A percentile compares a stretch with the other conserved stretches of the same genome.
Evolutionary conservation across 2,888 invertebrate species (phyloP).

Genomic region (Carpatolechia fugitivella): DNA sequence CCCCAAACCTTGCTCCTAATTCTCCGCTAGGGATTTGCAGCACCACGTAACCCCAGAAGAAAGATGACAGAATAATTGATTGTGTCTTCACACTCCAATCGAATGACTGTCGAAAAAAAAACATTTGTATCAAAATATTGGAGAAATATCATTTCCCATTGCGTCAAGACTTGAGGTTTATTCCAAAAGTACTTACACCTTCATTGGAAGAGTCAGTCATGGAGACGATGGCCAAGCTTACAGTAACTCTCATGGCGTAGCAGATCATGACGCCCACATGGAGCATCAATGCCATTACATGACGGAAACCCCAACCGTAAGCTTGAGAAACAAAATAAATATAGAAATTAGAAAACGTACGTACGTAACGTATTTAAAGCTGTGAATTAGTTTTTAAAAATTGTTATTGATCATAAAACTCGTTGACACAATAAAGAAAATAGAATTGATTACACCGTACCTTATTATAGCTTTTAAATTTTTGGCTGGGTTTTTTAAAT

Average conservation of each 20-base stretch:
- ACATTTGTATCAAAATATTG: background rate
- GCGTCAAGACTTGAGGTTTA: no score
- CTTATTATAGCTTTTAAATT: no score
- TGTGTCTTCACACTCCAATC: conserved; percentile 70
- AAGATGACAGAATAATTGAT: conserved; percentile 66
- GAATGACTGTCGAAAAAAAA: conserved; percentile 31
- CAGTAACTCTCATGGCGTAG: conserved; percentile 80
- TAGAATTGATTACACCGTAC: no score
- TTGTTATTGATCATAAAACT: no score
- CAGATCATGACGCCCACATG: conserved; percentile 77
- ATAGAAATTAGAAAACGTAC: no score
- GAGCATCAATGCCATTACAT: conserved; percentile 77
- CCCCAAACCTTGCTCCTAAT: conserved; percentile 83
- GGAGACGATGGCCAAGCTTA: conserved; percentile 83
- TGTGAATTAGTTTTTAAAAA: no score
- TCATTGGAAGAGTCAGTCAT: conserved; percentile 71
- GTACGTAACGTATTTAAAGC: no score
- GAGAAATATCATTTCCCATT: background rate
- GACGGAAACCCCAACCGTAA: conserved; percentile 72
- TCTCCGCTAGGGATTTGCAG: conserved; percentile 83
- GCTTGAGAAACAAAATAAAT: background rate
- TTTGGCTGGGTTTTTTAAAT: no score
- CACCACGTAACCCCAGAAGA: conserved; percentile 81
- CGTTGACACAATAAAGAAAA: no score
- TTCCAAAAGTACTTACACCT: conserved; percentile 40